These are phyloP conservation scores for Enteromius paludinosus DNA, from an alignment of 2,797 vertebrate genomes.

Conservation along the genomic window DNA sequence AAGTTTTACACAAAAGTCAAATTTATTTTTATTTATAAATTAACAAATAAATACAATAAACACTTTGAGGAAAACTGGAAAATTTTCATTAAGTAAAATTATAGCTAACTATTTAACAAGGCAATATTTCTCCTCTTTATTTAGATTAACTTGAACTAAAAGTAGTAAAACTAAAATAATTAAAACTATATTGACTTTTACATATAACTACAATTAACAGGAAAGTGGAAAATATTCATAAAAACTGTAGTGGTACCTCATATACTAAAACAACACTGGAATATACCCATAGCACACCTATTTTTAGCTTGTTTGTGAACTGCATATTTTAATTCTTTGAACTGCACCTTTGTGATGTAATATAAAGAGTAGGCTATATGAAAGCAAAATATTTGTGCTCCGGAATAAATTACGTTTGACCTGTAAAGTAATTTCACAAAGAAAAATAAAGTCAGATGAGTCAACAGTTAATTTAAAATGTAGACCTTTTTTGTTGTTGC, in stretches of 20 bases:
- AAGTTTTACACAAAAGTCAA: neutral
- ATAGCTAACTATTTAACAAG: neutral
- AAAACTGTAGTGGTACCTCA: neutral
- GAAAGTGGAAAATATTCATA: neutral
- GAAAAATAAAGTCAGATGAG: neutral
- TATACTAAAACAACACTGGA: neutral
- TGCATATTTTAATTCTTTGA: neutral
- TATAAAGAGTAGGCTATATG: neutral
- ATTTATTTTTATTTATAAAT: neutral
- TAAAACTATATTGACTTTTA: neutral
- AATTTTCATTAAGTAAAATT: neutral
- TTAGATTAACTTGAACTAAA: neutral
- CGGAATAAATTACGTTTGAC: neutral
- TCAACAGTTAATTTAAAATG: neutral
- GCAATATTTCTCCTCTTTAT: neutral
- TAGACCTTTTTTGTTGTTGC: neutral
- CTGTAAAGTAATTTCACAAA: neutral
- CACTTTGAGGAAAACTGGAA: neutral
- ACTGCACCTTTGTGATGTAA: neutral
- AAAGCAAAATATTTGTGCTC: neutral
- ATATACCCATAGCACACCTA: neutral
- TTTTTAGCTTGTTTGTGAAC: slow-evolving; percentile 5
- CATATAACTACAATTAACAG: neutral
- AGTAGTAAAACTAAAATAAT: neutral
- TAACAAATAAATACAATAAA: no score